Conservation (phyloP, 2,113 vertebrate species). For the Azemiops feae region DNA sequence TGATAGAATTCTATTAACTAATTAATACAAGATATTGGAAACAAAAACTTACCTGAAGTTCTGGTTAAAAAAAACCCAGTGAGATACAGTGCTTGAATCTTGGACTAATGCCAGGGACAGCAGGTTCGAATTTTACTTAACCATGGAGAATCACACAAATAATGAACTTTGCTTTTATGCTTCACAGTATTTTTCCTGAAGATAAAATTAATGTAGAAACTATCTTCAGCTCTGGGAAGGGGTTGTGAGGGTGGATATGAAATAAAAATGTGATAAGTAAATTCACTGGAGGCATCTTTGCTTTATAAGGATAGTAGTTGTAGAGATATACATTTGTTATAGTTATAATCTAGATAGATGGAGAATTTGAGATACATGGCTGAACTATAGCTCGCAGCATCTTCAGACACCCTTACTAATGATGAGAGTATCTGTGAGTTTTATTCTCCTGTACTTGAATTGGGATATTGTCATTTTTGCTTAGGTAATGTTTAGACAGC, state of each 20-base stretch:
- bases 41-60: neutral
- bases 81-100: neutral
- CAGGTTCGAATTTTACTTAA: neutral
- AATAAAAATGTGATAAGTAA: neutral
- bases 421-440: neutral
- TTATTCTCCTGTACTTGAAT: neutral
- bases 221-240: neutral
- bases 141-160: neutral
- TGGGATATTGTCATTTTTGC: neutral
- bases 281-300: neutral
- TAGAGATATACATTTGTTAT: neutral
- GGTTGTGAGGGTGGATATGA: neutral
- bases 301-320: neutral
- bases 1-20: neutral
- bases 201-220: neutral
- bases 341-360: neutral
- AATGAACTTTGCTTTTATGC: neutral
- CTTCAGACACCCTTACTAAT: neutral
- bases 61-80: neutral
- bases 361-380: neutral
- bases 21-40: neutral
- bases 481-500: neutral
- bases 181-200: neutral
- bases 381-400: neutral
- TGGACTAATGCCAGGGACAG: neutral